phyloP scores from a whole-genome alignment of 2,888 invertebrate species.

The Balanococcus diminutus region DNA sequence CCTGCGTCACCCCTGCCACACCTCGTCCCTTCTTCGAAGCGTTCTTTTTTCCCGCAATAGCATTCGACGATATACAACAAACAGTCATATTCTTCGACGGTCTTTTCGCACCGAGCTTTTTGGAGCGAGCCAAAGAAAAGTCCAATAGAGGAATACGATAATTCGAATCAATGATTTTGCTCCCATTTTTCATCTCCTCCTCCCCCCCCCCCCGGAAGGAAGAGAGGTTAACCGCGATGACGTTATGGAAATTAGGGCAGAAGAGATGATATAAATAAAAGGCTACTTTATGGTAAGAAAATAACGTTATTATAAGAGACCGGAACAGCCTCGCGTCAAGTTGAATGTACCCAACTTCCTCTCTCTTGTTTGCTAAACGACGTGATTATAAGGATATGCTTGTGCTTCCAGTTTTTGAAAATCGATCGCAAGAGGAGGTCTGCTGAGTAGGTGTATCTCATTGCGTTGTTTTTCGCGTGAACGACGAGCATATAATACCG shows the following conservation, averaged over 20 bases:
- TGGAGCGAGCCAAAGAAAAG: not conserved
- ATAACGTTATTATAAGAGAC: not conserved
- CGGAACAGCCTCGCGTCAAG: not conserved
- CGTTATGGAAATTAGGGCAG: not conserved
- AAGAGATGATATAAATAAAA: not conserved
- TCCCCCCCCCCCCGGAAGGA: no score
- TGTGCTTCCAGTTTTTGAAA: not conserved
- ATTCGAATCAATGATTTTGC: not conserved
- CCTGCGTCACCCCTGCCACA: not conserved
- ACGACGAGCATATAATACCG: not conserved
- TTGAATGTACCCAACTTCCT: not conserved
- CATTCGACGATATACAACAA: not conserved
- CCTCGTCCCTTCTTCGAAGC: not conserved
- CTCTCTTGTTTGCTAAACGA: not conserved
- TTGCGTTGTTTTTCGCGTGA: not conserved
- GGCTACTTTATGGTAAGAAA: not conserved
- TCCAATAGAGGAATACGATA: not conserved
- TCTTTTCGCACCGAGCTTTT: not conserved
- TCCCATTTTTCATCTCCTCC: not conserved
- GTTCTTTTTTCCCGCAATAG: not conserved
- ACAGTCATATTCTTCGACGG: not conserved
- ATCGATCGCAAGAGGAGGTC: not conserved
- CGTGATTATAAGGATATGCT: not conserved
- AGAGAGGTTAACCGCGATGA: not conserved
- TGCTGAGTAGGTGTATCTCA: not conserved